A percentile compares a stretch with the other conserved stretches of the same genome.
phyloP scores from a whole-genome alignment of 2,888 invertebrate species.

The Dorcus parallelipipedus region DNA sequence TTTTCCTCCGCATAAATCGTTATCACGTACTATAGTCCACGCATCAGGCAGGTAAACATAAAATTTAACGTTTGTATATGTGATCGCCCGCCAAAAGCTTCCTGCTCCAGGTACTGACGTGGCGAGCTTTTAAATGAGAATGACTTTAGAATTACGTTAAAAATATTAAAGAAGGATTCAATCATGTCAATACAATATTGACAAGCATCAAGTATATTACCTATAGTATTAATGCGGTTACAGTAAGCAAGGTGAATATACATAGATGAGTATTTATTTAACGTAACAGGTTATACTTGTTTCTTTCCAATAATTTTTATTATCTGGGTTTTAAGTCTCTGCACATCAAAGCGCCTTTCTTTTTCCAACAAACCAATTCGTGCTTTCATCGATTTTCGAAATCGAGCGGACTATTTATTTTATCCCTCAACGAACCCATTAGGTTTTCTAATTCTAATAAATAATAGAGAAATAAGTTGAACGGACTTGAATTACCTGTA shows the following conservation, averaged over 20 bases:
- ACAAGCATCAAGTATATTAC: neutral
- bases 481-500: constrained; percentile 12
- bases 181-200: too few relatives aligned
- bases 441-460: constrained; percentile 2
- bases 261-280: constrained; percentile 3
- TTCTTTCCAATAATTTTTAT: constrained; percentile 7
- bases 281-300: constrained; percentile 10
- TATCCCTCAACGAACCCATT: too few relatives aligned
- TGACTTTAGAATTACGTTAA: too few relatives aligned
- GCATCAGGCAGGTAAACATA: constrained; percentile 35
- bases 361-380: constrained; percentile 2
- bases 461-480: constrained; percentile 14
- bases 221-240: neutral
- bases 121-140: constrained; percentile 12
- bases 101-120: constrained; percentile 43
- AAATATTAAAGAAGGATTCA: too few relatives aligned
- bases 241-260: neutral
- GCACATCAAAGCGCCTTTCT: constrained; percentile 8
- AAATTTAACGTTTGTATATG: constrained; percentile 35
- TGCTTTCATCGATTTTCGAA: neutral
- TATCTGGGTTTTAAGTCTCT: constrained; percentile 1
- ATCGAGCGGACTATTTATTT: too few relatives aligned
- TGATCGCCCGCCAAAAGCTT: constrained; percentile 43
- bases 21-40: constrained; percentile 34
- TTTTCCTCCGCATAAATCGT: constrained; percentile 29